These are phyloP conservation scores for Ecdyonurus torrentis DNA, from an alignment of 2,888 invertebrate species.

Conservation along the genomic window DNA sequence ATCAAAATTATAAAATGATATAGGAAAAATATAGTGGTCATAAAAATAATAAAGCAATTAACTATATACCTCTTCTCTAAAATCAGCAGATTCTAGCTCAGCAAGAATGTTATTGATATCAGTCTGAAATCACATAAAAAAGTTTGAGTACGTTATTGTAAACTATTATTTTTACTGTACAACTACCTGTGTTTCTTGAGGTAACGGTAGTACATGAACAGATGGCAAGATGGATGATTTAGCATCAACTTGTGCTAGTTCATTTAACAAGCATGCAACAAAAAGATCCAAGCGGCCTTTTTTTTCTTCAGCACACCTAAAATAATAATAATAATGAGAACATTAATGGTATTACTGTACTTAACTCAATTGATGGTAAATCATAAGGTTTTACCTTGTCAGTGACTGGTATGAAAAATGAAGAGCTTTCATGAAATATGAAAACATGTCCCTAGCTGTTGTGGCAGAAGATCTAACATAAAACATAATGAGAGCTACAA, in stretches of 20 bases:
- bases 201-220: slow-evolving; percentile 46
- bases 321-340: background rate
- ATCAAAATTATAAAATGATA: too few relatives aligned
- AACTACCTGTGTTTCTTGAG: slow-evolving; percentile 46
- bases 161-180: too few relatives aligned
- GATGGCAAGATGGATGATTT: slow-evolving; percentile 31
- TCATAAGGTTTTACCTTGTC: background rate
- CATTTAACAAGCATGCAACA: background rate
- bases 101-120: slow-evolving; percentile 75
- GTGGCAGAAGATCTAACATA: too few relatives aligned
- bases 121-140: slow-evolving; percentile 24
- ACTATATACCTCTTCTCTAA: too few relatives aligned
- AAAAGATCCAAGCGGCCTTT: background rate
- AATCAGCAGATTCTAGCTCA: slow-evolving; percentile 76
- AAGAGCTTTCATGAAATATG: background rate
- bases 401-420: background rate
- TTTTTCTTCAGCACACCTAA: background rate
- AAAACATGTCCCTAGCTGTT: background rate
- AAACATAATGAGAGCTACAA: too few relatives aligned
- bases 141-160: too few relatives aligned
- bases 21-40: too few relatives aligned
- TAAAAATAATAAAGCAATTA: too few relatives aligned
- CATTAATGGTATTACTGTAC: too few relatives aligned
- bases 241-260: background rate
- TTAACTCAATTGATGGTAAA: background rate